These are phyloP conservation scores for Pammene fasciana DNA, from an alignment of 2,888 invertebrate genomes.

Conservation along the genomic window DNA sequence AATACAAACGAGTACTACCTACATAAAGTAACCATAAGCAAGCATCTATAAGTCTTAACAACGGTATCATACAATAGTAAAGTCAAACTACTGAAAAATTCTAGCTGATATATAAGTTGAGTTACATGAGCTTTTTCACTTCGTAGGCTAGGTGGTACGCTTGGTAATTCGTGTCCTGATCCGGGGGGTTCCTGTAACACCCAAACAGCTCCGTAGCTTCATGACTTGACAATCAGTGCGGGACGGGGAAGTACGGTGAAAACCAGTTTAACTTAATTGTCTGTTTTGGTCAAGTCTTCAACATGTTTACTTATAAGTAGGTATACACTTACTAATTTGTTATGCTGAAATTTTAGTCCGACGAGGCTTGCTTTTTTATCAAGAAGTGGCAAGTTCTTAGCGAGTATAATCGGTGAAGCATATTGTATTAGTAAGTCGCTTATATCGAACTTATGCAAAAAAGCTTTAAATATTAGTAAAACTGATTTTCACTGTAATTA, in stretches of 20 bases:
- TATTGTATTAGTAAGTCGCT: neutral
- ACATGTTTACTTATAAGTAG: neutral
- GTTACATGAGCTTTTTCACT: conserved; percentile 99
- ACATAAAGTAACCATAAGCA: conserved; percentile 30
- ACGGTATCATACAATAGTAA: conserved; percentile 53
- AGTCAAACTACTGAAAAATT: conserved; percentile 60
- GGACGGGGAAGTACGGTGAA: conserved; percentile 47
- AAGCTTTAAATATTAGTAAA: neutral
- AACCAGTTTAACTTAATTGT: conserved; percentile 34
- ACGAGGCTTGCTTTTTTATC: neutral
- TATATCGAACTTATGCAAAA: neutral
- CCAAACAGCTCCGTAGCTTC: conserved; percentile 82
- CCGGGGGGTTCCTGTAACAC: conserved; percentile 93
- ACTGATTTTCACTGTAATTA: conserved; percentile 38
- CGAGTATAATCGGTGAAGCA: too few species aligned
- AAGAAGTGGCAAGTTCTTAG: neutral
- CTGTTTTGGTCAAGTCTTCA: neutral
- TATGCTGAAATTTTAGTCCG: too few species aligned
- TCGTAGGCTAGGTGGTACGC: conserved; percentile 99
- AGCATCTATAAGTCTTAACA: conserved; percentile 34
- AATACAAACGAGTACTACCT: conserved; percentile 30
- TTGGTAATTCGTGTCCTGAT: conserved; percentile 97
- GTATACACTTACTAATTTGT: too few species aligned
- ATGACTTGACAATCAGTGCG: conserved; percentile 53
- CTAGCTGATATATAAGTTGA: conserved; percentile 75